Base-by-base conservation (phyloP, 2,888 invertebrate species). In the Dorcus hopei region DNA sequence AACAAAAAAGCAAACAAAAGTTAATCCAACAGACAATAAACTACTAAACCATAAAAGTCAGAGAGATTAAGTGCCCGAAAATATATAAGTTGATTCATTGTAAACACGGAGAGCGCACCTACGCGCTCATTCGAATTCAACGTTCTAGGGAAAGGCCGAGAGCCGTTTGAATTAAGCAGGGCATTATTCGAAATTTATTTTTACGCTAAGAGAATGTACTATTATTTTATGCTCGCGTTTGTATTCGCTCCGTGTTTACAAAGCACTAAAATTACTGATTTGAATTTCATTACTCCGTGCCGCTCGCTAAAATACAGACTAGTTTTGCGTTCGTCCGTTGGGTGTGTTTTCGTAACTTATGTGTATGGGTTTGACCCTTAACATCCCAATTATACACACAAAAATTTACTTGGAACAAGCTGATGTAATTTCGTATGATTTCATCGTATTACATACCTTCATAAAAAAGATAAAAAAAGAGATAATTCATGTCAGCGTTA, bases 11-110 rank as follows among this genome's bases (percentile, higher is more conserved):
- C 26, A 33, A 45, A 45, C 14, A 45, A 45, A 45, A 45, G 45
- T 45, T 45, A 45, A 45, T 19, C 23, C 42, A 11, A 14, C 42
- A 45, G 14, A 45, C 45, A 45, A 45, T 45, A 45, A 19, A 45
- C 45, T 23, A 45, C 23, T 45, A 45, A 45, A 45, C 45, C 45
- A 45, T 45, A 45, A 45, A 45, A 45, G 42, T 33, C 45, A 45
- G 45, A 45, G 23, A 45, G 45, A 45, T 11, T 11, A 45, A 45
- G 19, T 45, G 23, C 14, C 14, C 45, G 23, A 45, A 45, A 45
- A 45, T 11, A 9, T 33, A 33, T 11, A 11, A 9, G 19, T 45
- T 45, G 45, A 45, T 45, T 45, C 14, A 45, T 45, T 45, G 45
- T 11, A 11, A 11, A 45, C 45, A 45, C 23, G 26, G 45, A 45